Evolutionary conservation across 2,888 invertebrate genomes (phyloP), one percentile per base, ranked within the genome.

Genomic region (Euzophera pinguis): DNA sequence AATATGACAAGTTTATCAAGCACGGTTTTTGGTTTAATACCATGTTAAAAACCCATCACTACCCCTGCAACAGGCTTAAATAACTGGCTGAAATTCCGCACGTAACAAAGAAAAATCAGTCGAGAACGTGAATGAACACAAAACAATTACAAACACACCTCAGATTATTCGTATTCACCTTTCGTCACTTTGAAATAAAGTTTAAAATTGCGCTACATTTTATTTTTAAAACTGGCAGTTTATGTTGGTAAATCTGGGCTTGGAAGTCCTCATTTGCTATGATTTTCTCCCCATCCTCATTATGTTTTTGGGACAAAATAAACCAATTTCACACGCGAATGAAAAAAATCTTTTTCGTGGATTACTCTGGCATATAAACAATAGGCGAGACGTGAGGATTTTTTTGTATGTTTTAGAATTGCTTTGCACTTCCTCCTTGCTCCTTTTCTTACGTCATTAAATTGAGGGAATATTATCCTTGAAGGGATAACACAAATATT

Each of bases 61-160:
- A 22, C 22, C 43, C 35, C 43, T 27, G 9, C 48, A 16, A 43
- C 43, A 43, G 27, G 51, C 43, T 43, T 37, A 42, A 51, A 51
- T 51, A 43, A 51, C 51, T 37, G 35, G 27, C 43, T 37, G n/a
- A 43, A 51, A 51, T 51, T 43, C 51, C 51, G 13, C 35, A 43
- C 43, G 51, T 43, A 51, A 51, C 49, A 51, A 51, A 43, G 51
- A 51, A 43, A 51, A 51, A 51, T 51, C 51, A 51, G 37, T 22
- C 43, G 42, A 8, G 35, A 51, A 51, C 35, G 35, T 51, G 51
- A 37, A 37, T 43, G 43, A 39, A 50, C 29, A 29, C 10, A 13
- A 41, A 9, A 32, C 22, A 16, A 12, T 39, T 13, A 49, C 10
- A 13, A 9, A 16, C 10, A 16, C 41, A 7, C 16, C 16, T n/a